Conservation (phyloP, 1,140 invertebrate species). For the Cheumatopsyche charites region DNA sequence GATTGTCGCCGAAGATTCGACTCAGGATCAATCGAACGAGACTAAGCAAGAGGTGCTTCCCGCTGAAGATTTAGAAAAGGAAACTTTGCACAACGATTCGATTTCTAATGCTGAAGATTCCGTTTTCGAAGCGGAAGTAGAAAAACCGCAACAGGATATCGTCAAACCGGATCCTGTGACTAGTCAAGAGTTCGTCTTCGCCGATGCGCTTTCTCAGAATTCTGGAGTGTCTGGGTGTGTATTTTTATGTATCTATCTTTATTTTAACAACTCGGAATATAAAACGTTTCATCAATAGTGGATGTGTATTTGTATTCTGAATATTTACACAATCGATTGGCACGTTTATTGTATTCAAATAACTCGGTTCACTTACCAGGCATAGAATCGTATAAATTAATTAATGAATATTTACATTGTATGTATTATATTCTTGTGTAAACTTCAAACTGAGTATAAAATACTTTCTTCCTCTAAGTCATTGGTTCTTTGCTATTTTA, state of each 20-base stretch:
- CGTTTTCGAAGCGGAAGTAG: constrained; percentile 9
- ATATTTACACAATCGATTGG: too few species aligned
- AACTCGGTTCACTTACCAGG: too few species aligned
- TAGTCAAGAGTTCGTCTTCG: constrained; percentile 56
- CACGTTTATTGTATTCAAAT: too few species aligned
- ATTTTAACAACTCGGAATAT: too few species aligned
- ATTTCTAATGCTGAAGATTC: constrained; percentile 8
- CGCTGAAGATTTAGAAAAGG: background rate
- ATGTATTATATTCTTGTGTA: too few species aligned
- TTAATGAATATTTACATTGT: too few species aligned
- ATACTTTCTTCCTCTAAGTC: too few species aligned
- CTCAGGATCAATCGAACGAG: background rate
- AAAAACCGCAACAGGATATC: constrained; percentile 44
- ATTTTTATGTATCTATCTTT: constrained; percentile 4
- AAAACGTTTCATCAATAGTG: too few species aligned
- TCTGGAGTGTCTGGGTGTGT: constrained; percentile 63
- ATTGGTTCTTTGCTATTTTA: too few species aligned
- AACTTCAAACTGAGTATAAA: too few species aligned
- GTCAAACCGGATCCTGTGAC: constrained; percentile 15
- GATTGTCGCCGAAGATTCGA: background rate
- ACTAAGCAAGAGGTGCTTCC: background rate
- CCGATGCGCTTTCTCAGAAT: constrained; percentile 61
- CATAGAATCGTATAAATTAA: too few species aligned
- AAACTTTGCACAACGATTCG: background rate
- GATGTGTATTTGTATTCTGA: too few species aligned